Base-by-base conservation (phyloP, 92 coral and sea anemone genomes). In the Ricordea florida region DNA sequence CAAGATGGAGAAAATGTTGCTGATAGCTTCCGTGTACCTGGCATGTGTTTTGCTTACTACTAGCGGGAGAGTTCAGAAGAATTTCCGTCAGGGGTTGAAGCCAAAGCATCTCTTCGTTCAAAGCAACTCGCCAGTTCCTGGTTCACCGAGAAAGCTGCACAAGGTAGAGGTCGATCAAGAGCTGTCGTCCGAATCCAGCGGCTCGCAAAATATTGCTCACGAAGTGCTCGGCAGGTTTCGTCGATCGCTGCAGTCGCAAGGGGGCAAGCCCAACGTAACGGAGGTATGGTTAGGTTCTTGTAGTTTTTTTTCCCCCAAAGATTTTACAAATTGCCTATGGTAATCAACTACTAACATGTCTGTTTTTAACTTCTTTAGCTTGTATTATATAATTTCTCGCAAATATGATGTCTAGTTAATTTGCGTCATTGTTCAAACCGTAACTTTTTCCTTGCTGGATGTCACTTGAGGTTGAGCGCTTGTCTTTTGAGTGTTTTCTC, bases 101-200 rank as follows among this genome's bases (percentile, higher is more conserved):
- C 42, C n/a, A 31, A 85, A 72, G 62, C 83, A 73, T 32, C 57
- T 84, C 37, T 92, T 90, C 58, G 87, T 93, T 32, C 92, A 87
- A 36, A 70, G 96, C 52, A 72, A 57, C 37, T 50, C 35, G 14
- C 89, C 89, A 0, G 58, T 84, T 48, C 98, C 93, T 13, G 98
- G 98, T 28, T 72, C 91, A 6, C 83, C 98, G 35, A 70, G 37
- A 53, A 64, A 69, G 49, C 29, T 90, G 33, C 60, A 51, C 10
- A 76, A 66, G 53, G 28, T 90, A 21, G 25, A 28, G 3, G n/a
- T 8, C 9, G 51, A 65, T 20, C 56, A 41, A 17, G 58, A 86
- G 59, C 43, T 52, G 15, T 17, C 47, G 20, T 7, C 15, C 25
- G 33, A 26, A 26, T 49, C 61, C 17, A 65, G 61, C 44, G 75